Conservation (phyloP, 2,113 vertebrate species). For the Corythoichthys intestinalis region DNA sequence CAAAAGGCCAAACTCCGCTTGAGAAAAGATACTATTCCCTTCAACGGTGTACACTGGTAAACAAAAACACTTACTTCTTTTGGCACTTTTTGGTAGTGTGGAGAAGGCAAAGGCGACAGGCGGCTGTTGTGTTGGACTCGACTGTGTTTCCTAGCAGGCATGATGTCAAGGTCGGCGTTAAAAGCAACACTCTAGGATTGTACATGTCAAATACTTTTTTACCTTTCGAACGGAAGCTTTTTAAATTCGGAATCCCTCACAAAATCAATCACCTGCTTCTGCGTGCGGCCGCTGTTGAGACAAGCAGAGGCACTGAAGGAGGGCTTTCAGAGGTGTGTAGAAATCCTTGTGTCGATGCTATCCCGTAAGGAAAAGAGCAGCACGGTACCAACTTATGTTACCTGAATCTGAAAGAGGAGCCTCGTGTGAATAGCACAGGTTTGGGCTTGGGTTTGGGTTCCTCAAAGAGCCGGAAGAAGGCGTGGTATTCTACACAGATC, state of each 20-base stretch:
- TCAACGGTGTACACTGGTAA: too few relatives aligned
- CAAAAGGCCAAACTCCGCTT: too few relatives aligned
- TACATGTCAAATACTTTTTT: conserved; percentile 42
- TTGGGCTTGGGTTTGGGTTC: conserved; percentile 96
- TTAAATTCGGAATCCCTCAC: conserved; percentile 95
- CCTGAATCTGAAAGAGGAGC: conserved; percentile 99
- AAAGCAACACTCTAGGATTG: conserved; percentile 1
- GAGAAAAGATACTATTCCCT: too few relatives aligned
- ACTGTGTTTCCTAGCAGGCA: conserved; percentile 88
- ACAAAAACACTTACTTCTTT: conserved; percentile 81
- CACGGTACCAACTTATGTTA: conserved; percentile 43
- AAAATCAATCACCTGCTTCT: conserved; percentile 98
- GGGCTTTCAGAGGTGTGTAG: conserved; percentile 12
- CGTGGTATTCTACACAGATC: conserved; percentile 96
- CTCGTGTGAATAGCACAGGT: conserved; percentile 90
- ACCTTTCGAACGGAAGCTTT: conserved; percentile 97
- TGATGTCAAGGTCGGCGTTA: conserved; percentile 35
- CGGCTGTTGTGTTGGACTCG: conserved; percentile 85
- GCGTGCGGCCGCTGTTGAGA: conserved; percentile 88
- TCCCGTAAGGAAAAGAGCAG: not conserved
- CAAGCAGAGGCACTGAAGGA: conserved; percentile 19
- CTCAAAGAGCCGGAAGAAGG: conserved; percentile 97
- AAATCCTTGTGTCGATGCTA: not conserved
- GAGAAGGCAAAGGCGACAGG: conserved; percentile 78
- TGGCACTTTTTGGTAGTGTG: conserved; percentile 84